phyloP scores from a whole-genome alignment of 2,113 vertebrate genomes.

The Polypterus bichir region DNA sequence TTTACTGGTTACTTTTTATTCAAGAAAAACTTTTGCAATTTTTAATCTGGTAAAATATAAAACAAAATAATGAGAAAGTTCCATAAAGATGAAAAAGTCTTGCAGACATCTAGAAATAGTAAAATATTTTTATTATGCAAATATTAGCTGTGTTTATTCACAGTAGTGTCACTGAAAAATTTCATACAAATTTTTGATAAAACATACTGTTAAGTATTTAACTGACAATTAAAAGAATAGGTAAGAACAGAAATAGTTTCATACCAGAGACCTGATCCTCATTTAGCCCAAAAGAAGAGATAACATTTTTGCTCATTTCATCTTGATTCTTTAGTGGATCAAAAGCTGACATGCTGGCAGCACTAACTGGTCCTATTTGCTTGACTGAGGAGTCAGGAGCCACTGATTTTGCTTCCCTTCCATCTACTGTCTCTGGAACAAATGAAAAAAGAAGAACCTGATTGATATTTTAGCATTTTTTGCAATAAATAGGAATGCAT shows the following conservation, averaged over 20 bases:
- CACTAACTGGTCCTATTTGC: conserved; percentile 81
- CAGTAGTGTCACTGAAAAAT: neutral
- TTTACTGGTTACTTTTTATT: too few relatives aligned
- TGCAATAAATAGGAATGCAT: too few relatives aligned
- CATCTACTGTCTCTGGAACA: conserved; percentile 56
- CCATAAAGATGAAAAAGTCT: too few relatives aligned
- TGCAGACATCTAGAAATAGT: too few relatives aligned
- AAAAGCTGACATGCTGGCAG: conserved; percentile 95
- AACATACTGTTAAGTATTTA: neutral
- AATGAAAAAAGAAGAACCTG: conserved; percentile 18
- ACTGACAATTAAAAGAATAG: neutral
- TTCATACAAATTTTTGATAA: neutral
- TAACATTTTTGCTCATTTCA: conserved; percentile 94
- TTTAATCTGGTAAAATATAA: too few relatives aligned
- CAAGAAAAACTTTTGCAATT: too few relatives aligned
- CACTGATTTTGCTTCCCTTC: conserved; percentile 69
- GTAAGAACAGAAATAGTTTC: conserved; percentile 7
- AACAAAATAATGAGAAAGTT: too few relatives aligned
- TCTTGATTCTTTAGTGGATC: conserved; percentile 96
- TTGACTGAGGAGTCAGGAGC: conserved; percentile 66
- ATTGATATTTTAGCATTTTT: too few relatives aligned
- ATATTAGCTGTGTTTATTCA: neutral
- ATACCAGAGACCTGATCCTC: conserved; percentile 87
- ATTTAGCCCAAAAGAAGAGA: conserved; percentile 86
- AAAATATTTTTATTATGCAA: too few relatives aligned